Evolutionary conservation across 1,140 invertebrate species (phyloP), one percentile per base, ranked within the genome.

Genomic region (Nylanderia fulva): DNA sequence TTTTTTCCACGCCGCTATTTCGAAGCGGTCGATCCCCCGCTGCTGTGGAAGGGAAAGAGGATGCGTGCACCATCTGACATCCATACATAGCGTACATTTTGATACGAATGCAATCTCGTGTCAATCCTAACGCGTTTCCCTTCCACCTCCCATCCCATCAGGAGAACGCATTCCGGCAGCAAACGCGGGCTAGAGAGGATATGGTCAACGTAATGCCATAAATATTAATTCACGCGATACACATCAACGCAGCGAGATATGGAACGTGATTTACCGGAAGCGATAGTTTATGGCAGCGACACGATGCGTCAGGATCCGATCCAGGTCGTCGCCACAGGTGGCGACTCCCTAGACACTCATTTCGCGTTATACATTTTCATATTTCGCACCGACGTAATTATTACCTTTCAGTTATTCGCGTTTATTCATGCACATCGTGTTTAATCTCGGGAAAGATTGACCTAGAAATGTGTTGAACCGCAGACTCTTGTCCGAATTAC

Each of bases 101-200:
- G 60, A 85, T 54, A 75, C 76, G 86, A 82, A 85, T 68, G 76
- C 71, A 88, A 85, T 83, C 84, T 88, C 56, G 52, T 45, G 56
- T 33, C 83, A 29, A 68, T 85, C 58, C 54, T 54, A 24, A 48
- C 33, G 24, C 24, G 42, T n/a, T 4, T 6, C 21, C 36, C 36
- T 8, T 42, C n/a, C 33, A 7, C 9, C 0, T 15, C 33, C 11
- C 21, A 48, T 4, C 29, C n/a, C 29, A 4, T 13, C 18, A 11
- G 33, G 36, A 54, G 33, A 54, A 27, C 60, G 80, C 85, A 29
- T 71, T 18, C 13, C 54, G 45, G 15, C 21, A 3, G 15, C 21
- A 3, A 33, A 8, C 27, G 24, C 29, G 42, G 42, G 80, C 42
- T 60, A 39, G 71, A 42, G 52, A 60, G 48, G 42, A 63, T n/a